Evolutionary conservation across 1,140 invertebrate species (phyloP).

Genomic region (Drosophila miranda): DNA sequence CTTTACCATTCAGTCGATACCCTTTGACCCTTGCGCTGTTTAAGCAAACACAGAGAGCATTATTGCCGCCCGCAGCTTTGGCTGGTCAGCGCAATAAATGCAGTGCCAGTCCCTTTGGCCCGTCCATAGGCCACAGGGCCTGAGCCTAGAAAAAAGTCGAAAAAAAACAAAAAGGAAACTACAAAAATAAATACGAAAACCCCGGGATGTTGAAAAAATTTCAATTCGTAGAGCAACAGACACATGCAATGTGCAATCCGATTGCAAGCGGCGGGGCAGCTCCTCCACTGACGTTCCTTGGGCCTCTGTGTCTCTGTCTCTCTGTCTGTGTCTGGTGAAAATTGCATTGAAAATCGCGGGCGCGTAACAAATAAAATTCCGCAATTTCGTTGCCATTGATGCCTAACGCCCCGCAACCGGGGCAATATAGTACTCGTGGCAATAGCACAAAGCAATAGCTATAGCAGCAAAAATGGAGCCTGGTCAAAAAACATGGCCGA

Average conservation of each 20-base stretch:
- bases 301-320: neutral
- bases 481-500: conserved; percentile 2
- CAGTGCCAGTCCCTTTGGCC: conserved; percentile 29
- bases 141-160: neutral
- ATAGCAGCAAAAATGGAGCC: conserved; percentile 9
- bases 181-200: conserved; percentile 27
- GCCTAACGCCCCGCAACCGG: conserved; percentile 46
- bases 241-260: conserved; percentile 22
- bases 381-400: conserved; percentile 60
- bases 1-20: neutral
- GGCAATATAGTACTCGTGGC: conserved; percentile 16
- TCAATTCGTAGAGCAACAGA: conserved; percentile 37
- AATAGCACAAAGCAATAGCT: too few species aligned
- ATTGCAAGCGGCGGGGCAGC: conserved; percentile 23
- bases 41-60: conserved; percentile 48
- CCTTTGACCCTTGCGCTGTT: conserved; percentile 18
- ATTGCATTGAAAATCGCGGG: conserved; percentile 73
- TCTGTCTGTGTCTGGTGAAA: conserved; percentile 27
- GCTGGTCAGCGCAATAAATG: conserved; percentile 48
- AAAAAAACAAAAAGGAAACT: conserved; percentile 6
- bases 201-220: conserved; percentile 32
- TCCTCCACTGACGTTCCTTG: neutral
- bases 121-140: conserved; percentile 6
- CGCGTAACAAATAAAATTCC: conserved; percentile 77
- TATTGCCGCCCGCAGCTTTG: conserved; percentile 65